Percentiles rank a stretch among this genome's conserved stretches.
phyloP scores from a whole-genome alignment of 1,140 invertebrate genomes.

The Sarcophaga bullata region DNA sequence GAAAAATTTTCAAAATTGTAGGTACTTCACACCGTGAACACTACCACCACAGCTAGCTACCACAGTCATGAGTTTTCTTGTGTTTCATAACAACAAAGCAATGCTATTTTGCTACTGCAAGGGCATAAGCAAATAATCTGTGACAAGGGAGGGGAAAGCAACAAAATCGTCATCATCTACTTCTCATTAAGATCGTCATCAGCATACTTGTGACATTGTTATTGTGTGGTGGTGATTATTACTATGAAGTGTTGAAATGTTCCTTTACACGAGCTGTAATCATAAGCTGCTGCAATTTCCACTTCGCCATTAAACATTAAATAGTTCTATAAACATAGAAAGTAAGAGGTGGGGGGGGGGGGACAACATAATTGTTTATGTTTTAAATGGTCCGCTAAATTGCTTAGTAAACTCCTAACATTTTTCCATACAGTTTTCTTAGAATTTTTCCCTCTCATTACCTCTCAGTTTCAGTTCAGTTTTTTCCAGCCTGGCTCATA shows the following conservation, averaged over 20 bases:
- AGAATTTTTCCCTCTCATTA: no score
- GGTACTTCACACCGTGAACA: background rate
- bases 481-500: no score
- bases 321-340: no score
- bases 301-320: no score
- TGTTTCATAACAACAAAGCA: background rate
- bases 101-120: background rate
- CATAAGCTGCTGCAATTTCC: background rate
- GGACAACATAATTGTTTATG: no score
- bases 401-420: no score
- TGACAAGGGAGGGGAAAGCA: background rate
- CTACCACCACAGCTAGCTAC: no score
- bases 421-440: no score
- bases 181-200: background rate
- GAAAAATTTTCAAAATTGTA: background rate
- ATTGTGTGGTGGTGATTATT: slow-evolving; percentile 33
- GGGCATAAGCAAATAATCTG: background rate
- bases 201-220: slow-evolving; percentile 34
- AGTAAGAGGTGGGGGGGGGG: no score
- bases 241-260: slow-evolving; percentile 9
- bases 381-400: no score
- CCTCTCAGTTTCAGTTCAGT: no score
- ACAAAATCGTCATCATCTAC: background rate
- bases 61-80: no score
- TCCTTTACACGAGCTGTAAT: background rate